Evolutionary conservation across 2,113 vertebrate genomes (phyloP).

Genomic region (Setophaga petechia): DNA sequence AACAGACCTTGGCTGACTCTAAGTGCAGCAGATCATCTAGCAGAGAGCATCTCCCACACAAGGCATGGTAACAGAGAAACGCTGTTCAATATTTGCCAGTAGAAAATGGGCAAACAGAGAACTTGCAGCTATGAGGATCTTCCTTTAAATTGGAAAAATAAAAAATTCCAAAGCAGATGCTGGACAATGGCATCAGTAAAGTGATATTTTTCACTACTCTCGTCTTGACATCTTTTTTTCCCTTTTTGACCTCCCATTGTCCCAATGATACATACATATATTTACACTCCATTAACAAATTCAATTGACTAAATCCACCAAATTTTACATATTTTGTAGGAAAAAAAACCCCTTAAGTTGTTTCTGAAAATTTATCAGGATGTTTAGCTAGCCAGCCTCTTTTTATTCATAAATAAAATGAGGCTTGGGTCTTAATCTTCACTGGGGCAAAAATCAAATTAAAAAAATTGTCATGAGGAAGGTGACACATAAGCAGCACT

Average conservation of each 20-base stretch:
- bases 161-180: not conserved
- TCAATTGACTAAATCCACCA: not conserved
- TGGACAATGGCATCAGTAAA: not conserved
- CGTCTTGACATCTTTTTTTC: not conserved
- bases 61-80: not conserved
- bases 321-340: not conserved
- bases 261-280: not conserved
- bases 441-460: not conserved
- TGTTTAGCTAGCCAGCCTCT: not conserved
- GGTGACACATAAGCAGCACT: not conserved
- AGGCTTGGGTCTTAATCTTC: not conserved
- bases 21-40: not conserved
- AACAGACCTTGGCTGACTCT: not conserved
- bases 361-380: not conserved
- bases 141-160: not conserved
- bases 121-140: not conserved
- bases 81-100: not conserved
- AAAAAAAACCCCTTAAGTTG: not conserved
- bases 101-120: not conserved
- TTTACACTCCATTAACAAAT: not conserved
- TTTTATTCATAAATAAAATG: not conserved
- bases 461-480: not conserved
- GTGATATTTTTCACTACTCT: not conserved
- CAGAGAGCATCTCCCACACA: not conserved
- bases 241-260: not conserved